phyloP scores from a whole-genome alignment of 2,888 invertebrate genomes.

The Dolomedes plantarius region DNA sequence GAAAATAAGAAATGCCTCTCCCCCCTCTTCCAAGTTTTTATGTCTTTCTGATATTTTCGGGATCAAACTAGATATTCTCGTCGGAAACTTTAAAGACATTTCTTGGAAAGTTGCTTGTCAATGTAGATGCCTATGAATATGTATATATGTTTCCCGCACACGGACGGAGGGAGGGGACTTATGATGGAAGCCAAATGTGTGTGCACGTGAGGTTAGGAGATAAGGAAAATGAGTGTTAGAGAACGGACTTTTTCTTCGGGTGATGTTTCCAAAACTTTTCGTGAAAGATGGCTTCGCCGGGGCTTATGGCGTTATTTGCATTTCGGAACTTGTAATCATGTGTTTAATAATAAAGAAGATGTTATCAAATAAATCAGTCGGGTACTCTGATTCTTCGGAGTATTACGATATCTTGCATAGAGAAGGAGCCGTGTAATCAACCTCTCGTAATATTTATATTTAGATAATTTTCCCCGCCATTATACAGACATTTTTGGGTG shows the following conservation, averaged over 20 bases:
- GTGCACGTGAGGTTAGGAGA: conserved; percentile 29
- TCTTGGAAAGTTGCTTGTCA: conserved; percentile 56
- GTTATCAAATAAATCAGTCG: no score
- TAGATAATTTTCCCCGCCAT: no score
- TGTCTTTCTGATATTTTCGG: conserved; percentile 59
- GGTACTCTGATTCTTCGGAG: no score
- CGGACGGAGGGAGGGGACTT: conserved; percentile 21
- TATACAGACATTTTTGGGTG: no score
- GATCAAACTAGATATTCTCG: conserved; percentile 67
- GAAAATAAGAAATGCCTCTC: conserved; percentile 48
- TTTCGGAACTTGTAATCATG: neutral
- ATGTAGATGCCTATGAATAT: conserved; percentile 62
- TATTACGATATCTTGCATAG: no score
- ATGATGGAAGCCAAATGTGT: neutral
- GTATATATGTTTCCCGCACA: conserved; percentile 38
- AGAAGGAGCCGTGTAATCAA: no score
- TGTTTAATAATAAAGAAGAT: no score
- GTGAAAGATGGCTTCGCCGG: neutral
- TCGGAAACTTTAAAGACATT: conserved; percentile 60
- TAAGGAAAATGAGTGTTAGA: conserved; percentile 53
- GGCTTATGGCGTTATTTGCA: neutral
- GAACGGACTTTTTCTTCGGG: neutral
- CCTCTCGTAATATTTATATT: no score
- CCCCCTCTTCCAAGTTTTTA: conserved; percentile 32
- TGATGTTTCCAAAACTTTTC: neutral